Conservation (phyloP, 2,888 invertebrate species). For the Caenorhabditis imperialis region DNA sequence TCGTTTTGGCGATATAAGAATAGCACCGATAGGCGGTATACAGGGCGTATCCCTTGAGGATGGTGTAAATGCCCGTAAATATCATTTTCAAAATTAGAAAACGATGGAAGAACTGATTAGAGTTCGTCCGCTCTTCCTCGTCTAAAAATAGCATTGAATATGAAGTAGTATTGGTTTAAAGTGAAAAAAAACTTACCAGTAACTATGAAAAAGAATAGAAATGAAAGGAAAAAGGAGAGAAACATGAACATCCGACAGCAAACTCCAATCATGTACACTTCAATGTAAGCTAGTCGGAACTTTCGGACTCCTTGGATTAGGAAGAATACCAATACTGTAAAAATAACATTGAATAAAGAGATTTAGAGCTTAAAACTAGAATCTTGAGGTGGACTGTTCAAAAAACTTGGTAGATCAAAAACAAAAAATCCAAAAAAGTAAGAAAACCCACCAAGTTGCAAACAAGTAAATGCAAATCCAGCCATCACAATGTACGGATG, state of each 20-base stretch:
- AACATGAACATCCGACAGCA: constrained; percentile 48
- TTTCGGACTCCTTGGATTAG: constrained; percentile 50
- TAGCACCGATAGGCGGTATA: constrained; percentile 55
- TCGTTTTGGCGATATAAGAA: constrained; percentile 53
- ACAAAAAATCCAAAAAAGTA: not conserved
- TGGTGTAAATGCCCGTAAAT: constrained; percentile 44
- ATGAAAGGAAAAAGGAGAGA: constrained; percentile 35
- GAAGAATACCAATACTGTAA: constrained; percentile 43
- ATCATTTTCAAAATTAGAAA: constrained; percentile 45
- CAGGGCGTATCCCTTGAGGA: constrained; percentile 54
- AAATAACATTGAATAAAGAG: not conserved
- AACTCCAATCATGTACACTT: constrained; percentile 49
- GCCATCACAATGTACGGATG: constrained; percentile 51
- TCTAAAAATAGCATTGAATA: constrained; percentile 14
- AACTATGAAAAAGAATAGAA: constrained; percentile 39
- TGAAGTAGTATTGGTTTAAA: not conserved
- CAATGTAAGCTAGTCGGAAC: constrained; percentile 43
- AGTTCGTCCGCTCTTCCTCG: constrained; percentile 11
- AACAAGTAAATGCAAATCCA: constrained; percentile 54
- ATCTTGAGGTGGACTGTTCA: too few species aligned
- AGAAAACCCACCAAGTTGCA: constrained; percentile 55
- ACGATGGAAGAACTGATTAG: constrained; percentile 51
- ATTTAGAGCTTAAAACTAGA: too few species aligned
- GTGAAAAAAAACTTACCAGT: constrained; percentile 25
- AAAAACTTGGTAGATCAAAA: too few species aligned